A percentile compares a stretch with the other conserved stretches of the same genome.
These are phyloP conservation scores for Drosophila malerkotliana DNA, from an alignment of 1,140 invertebrate genomes.

Conservation along the genomic window DNA sequence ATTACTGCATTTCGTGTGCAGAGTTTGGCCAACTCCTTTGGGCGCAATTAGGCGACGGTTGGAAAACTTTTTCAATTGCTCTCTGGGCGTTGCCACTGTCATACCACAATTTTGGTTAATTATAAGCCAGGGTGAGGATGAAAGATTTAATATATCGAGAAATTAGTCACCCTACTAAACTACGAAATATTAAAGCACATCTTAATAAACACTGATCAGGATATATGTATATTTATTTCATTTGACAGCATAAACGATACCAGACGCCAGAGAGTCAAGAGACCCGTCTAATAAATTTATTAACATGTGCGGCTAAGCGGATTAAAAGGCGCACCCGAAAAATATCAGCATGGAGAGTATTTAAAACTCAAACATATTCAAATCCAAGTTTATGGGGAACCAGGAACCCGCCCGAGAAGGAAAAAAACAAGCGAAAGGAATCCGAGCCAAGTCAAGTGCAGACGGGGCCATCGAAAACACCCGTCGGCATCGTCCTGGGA, in stretches of 20 bases:
- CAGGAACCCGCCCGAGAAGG: neutral
- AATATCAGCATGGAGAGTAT: slow-evolving; percentile 54
- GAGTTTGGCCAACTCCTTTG: slow-evolving; percentile 59
- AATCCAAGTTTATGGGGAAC: slow-evolving; percentile 73
- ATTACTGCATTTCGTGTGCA: slow-evolving; percentile 51
- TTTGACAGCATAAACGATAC: slow-evolving; percentile 15
- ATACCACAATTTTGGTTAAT: slow-evolving; percentile 17
- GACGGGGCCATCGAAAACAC: slow-evolving; percentile 49
- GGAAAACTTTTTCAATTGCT: slow-evolving; percentile 68
- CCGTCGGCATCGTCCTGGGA: slow-evolving; percentile 65
- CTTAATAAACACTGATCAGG: slow-evolving; percentile 5
- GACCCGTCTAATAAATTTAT: slow-evolving; percentile 66
- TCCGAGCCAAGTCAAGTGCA: slow-evolving; percentile 57
- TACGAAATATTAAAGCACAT: neutral
- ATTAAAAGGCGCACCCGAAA: slow-evolving; percentile 54
- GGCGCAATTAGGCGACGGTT: slow-evolving; percentile 69
- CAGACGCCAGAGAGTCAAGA: slow-evolving; percentile 18
- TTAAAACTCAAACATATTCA: slow-evolving; percentile 77
- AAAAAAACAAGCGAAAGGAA: neutral
- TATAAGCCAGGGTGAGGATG: neutral
- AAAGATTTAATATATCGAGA: neutral
- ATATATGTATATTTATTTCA: neutral
- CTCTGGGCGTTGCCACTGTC: slow-evolving; percentile 44
- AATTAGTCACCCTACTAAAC: neutral
- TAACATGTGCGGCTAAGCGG: slow-evolving; percentile 78